phyloP scores from a whole-genome alignment of 2,888 invertebrate genomes.

The Lycaena phlaeas region DNA sequence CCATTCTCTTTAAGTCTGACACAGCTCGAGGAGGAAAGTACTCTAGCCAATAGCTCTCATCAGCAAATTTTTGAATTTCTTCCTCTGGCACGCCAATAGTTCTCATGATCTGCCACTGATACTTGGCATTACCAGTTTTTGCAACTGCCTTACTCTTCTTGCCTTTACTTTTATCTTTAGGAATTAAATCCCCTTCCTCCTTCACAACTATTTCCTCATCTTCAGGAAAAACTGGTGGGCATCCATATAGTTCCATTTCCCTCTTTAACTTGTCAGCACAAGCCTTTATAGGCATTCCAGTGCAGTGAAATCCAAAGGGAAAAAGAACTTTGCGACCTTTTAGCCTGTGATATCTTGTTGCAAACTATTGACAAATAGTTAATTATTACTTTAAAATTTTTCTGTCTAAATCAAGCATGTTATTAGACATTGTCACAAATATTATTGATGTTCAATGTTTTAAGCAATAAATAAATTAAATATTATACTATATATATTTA shows the following conservation, averaged over 20 bases:
- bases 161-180: conserved; percentile 81
- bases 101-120: conserved; percentile 99
- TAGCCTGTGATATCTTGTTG: conserved; percentile 91
- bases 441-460: too few species aligned
- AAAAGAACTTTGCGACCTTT: conserved; percentile 93
- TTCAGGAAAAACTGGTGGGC: conserved; percentile 91
- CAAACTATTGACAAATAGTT: conserved; percentile 81
- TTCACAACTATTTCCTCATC: conserved; percentile 60
- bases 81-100: conserved; percentile 90
- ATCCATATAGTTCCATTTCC: conserved; percentile 93
- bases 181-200: conserved; percentile 71
- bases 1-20: conserved; percentile 89
- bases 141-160: conserved; percentile 97
- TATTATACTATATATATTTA: too few species aligned
- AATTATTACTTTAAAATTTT: too few species aligned
- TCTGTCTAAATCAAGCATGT: too few species aligned
- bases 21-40: conserved; percentile 96
- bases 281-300: conserved; percentile 99
- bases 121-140: conserved; percentile 90
- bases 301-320: conserved; percentile 99
- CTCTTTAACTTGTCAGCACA: conserved; percentile 97
- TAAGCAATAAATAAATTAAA: too few species aligned
- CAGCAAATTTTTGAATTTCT: conserved; percentile 94
- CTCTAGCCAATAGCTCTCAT: conserved; percentile 93
- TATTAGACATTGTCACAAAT: too few species aligned